These are phyloP conservation scores for Colostygia pectinataria DNA, from an alignment of 2,888 invertebrate genomes.

Conservation along the genomic window DNA sequence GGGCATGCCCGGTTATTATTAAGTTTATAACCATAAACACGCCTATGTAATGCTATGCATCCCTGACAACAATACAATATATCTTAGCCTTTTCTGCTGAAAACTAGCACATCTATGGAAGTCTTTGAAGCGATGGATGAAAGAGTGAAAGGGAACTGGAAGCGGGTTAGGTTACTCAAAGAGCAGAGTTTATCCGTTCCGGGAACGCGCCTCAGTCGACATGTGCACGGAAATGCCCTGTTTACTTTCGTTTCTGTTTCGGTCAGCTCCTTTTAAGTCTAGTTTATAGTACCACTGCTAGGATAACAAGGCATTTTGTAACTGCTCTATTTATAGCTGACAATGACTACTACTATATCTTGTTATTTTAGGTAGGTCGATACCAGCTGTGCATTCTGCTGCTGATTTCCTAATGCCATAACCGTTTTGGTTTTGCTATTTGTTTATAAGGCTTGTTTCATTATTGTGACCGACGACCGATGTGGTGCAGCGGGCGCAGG, in stretches of 20 bases:
- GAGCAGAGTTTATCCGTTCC: conserved; percentile 49
- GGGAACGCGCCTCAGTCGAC: conserved; percentile 44
- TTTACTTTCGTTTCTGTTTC: conserved; percentile 68
- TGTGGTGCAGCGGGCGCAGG: too few species aligned
- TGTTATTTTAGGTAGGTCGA: conserved; percentile 48
- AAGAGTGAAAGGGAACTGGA: conserved; percentile 36
- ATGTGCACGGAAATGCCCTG: conserved; percentile 71
- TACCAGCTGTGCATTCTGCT: conserved; percentile 38
- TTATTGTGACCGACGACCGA: too few species aligned
- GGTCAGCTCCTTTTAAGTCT: conserved; percentile 67
- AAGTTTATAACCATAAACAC: conserved; percentile 39
- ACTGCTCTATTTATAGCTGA: conserved; percentile 60
- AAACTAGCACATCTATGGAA: conserved; percentile 16
- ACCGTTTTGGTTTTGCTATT: conserved; percentile 41
- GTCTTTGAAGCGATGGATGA: conserved; percentile 22
- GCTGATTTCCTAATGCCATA: conserved; percentile 46
- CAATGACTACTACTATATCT: conserved; percentile 58
- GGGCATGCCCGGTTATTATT: conserved; percentile 59
- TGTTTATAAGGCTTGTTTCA: conserved; percentile 41
- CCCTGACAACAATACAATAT: conserved; percentile 18
- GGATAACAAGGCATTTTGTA: conserved; percentile 67
- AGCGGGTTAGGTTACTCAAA: conserved; percentile 48
- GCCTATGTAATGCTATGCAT: conserved; percentile 38
- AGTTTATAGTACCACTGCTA: conserved; percentile 59
- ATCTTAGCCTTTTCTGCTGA: conserved; percentile 14